Base-by-base conservation (phyloP, 2,888 invertebrate species). In the Leptopilina drosophilae region DNA sequence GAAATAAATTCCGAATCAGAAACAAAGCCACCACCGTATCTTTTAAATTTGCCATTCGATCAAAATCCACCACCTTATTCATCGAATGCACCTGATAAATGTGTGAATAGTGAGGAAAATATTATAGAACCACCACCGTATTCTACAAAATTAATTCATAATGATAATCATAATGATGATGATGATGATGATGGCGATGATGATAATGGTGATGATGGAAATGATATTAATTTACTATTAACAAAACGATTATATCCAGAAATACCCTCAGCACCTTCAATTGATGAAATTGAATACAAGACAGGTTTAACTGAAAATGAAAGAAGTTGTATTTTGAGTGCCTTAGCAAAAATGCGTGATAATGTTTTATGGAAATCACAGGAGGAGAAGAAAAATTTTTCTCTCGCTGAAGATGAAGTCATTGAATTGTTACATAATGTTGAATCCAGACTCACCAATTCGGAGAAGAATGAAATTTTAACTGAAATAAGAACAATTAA, bases 241-340 rank as follows among this genome's bases (percentile, higher is more conserved):
- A 49, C 46, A 11, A 67, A 46, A 40, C n/a, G 46, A 46, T 2
- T 67, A 11, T 46, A 46, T 67, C 67, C 42, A 42, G 46, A 42
- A 67, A 67, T 67, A 11, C 67, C 67, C 15, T 46, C 67, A 20
- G 67, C 67, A 9, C 67, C 67, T 11, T 67, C 67, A 49, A 46
- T 67, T 6, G 67, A 67, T 67, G 46, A 67, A 67, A 67, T 67
- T 5, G 67, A 67, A 46, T 49, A 67, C 20, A 67, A 46, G 20
- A 67, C 6, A 46, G 67, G 67, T 15, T 67, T 67, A 12, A 67
- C 67, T 14, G 6, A 67, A 67, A 15, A 11, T 67, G 67, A 67
- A 67, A 46, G 67, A 67, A 15, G 46, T 15, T 42, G 11, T 0
- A 67, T 67, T 67, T 46, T 67, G 9, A 49, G 3, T 9, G 40